These are phyloP conservation scores for Leptatherina wallacei DNA, from an alignment of 2,797 vertebrate species.

Conservation along the genomic window DNA sequence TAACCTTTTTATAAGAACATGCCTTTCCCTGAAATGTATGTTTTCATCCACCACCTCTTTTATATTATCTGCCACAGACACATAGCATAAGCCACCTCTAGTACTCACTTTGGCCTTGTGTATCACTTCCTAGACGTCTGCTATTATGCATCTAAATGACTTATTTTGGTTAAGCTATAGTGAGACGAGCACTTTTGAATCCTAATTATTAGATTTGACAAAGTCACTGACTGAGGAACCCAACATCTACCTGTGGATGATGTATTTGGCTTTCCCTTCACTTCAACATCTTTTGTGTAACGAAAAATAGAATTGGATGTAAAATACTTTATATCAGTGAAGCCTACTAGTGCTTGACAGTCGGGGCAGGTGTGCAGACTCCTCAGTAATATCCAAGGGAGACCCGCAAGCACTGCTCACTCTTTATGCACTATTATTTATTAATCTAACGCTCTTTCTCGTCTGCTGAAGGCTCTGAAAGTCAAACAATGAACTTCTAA, in stretches of 20 bases:
- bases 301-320: conserved; percentile 78
- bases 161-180: conserved; percentile 17
- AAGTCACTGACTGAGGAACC: conserved; percentile 59
- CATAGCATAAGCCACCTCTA: background rate
- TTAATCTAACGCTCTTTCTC: conserved; percentile 68
- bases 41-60: background rate
- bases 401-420: conserved; percentile 58
- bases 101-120: background rate
- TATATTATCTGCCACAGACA: background rate
- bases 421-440: conserved; percentile 79
- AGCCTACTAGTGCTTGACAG: conserved; percentile 83
- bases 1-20: background rate
- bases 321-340: conserved; percentile 81
- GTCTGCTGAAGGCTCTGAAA: conserved; percentile 60
- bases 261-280: conserved; percentile 67
- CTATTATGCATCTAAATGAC: conserved; percentile 30
- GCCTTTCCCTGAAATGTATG: background rate
- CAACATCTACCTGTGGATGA: conserved; percentile 72
- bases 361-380: conserved; percentile 75
- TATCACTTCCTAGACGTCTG: background rate
- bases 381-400: conserved; percentile 70
- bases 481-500: conserved; percentile 57
- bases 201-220: conserved; percentile 73
- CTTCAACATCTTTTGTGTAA: conserved; percentile 74
- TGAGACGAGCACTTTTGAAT: conserved; percentile 44